Base-by-base conservation (phyloP, 2,888 invertebrate genomes). In the Tetramorium bicarinatum region DNA sequence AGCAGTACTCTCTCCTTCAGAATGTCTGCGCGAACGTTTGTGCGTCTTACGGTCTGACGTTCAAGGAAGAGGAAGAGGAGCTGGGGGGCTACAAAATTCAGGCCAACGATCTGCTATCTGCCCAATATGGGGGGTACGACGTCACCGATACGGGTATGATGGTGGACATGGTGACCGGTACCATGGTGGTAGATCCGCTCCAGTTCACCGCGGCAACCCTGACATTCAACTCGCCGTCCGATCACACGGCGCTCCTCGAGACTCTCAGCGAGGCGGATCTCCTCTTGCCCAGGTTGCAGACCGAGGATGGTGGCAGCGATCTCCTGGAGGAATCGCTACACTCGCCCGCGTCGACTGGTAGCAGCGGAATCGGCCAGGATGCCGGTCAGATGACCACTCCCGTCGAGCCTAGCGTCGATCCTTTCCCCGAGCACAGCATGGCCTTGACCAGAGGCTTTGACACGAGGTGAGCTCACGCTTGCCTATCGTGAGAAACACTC, bases 141-240 rank as follows among this genome's bases (percentile, higher is more conserved):
- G 95, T 95, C 13, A 95, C 95, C 62, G 97, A 97, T 90, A 97
- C 97, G 8, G 94, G 95, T 7, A 97, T 98, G 96, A 98, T 98
- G 96, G 97, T 97, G 18, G 98, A 98, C 93, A 96, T 98, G 95
- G 97, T 97, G 49, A 95, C 96, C n/a, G 97, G 97, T 54, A 96
- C 96, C 41, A 66, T 66, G 66, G 96, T 97, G 1, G 97, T 98
- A 56, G 98, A 98, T 95, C 97, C 97, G 47, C 95, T 97, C 71
- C 98, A 98, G 92, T 98, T 98, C 93, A 97, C 97, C 11, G 97
- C 97, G 3, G 97, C 97, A 18, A 97, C 98, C 0, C 94, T 98
- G 77, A 97, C 98, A 74, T 97, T 98, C 93, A 97, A 97, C 67
- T 97, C 97, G 67, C 96, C 97, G 18, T 97, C 97, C 52, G 98